Conservation (phyloP, 23 tunicate species). For the Oikopleura dioica region DNA sequence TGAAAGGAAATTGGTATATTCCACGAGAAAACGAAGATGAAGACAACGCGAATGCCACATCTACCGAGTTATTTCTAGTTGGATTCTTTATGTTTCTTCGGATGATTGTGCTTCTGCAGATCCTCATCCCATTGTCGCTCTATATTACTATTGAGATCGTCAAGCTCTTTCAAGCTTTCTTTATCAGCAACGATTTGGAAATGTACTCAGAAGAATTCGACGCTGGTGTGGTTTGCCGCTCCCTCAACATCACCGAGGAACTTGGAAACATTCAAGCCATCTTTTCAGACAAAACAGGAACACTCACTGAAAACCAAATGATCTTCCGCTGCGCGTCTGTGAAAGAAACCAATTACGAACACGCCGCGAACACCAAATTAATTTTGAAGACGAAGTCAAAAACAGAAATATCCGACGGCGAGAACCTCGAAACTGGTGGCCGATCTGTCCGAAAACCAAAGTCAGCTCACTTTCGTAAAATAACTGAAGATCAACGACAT, state of each 20-base stretch:
- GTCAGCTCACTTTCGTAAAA: constrained; percentile 3
- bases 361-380: constrained; percentile 50
- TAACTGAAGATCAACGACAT: no score
- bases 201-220: constrained; percentile 56
- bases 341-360: constrained; percentile 70
- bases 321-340: constrained; percentile 55
- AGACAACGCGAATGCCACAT: constrained; percentile 22
- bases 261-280: constrained; percentile 78
- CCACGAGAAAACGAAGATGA: constrained; percentile 21
- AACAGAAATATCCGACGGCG: no score
- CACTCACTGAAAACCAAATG: constrained; percentile 85
- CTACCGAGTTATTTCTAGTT: no score
- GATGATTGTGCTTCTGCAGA: constrained; percentile 86
- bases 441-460: constrained; percentile 14
- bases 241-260: constrained; percentile 82
- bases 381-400: background rate
- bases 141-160: constrained; percentile 85
- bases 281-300: constrained; percentile 89
- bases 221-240: constrained; percentile 53
- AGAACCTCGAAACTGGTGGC: no score
- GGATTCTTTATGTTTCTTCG: constrained; percentile 94
- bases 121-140: constrained; percentile 75
- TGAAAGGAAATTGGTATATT: constrained; percentile 32
- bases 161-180: constrained; percentile 57
- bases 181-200: constrained; percentile 62